Base-by-base conservation (phyloP, 2,113 vertebrate genomes). In the Xenus cinereus region DNA sequence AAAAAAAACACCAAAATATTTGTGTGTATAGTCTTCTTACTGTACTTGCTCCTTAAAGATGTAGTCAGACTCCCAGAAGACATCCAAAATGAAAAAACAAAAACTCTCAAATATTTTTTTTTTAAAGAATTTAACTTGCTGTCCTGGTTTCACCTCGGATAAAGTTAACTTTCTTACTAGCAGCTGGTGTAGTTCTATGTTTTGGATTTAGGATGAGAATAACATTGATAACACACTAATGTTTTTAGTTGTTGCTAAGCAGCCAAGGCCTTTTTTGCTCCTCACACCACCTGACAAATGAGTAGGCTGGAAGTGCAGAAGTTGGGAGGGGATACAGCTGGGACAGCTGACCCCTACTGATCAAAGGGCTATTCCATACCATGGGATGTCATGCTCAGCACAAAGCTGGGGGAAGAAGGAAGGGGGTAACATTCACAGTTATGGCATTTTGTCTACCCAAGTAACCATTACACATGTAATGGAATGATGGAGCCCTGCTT, bases 1-100 rank as follows among this genome's bases (percentile, higher is more conserved):
- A n/a, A n/a, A 0, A 21, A 43, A 41, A 0, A 2, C 45, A 19
- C 45, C 9, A 9, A 46, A 46, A 9, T 28, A 35, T 46, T 39
- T 41, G 13, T 32, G 13, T 11, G 23, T 57, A 69, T n/a, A 26
- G 7, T 59, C 30, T 39, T 85, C 66, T 77, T 69, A 64, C 5
- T 30, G 30, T 14, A 62, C 59, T 72, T 56, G 24, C 21, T 67
- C 53, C 48, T 57, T 79, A 28, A 77, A 66, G 11, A 63, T 53
- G 6, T 12, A 67, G 15, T 35, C 15, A 43, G 33, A 75, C 35
- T 71, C 28, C 28, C 16, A 45, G 10, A 73, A 72, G 68, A 90
- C 41, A 19, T n/a, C 5, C 2, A n/a, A 73, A 27, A 78, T 19
- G 11, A 87, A 92, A 87, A 84, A 74, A 28, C 2, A 27, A 64